Evolutionary conservation across 2,113 vertebrate species (phyloP), one percentile per base, ranked within the genome.

Genomic region (Nycticorax nycticorax): DNA sequence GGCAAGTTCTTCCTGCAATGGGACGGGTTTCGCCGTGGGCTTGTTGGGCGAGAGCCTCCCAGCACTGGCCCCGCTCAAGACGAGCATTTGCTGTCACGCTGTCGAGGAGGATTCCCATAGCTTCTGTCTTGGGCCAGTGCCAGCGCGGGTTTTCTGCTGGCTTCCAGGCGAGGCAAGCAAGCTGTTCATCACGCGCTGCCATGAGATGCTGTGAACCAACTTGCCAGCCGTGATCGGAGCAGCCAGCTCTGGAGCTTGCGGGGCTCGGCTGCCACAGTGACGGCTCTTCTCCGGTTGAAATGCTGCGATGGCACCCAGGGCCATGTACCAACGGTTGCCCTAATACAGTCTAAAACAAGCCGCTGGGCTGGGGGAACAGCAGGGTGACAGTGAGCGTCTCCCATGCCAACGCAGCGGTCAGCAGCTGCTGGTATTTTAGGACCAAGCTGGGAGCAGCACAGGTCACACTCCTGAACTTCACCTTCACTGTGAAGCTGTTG

Each of bases 341-440:
- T 48, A 48, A 13, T 37, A 37, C 6, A 2, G 35, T 8, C 62
- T 45, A 60, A 85, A 93, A 72, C 3, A 39, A 92, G 30, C 21
- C 11, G 8, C 22, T 0, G 0, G 24, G 50, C 12, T 55, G 23
- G 19, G 17, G 52, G 24, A 77, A 57, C 0, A 1, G 33, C 17
- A 60, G 15, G 48, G n/a, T 2, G 11, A 77, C 30, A 30, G 27
- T 1, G 12, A 67, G 7, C 2, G 3, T n/a, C 53, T 69, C 10
- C 28, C 15, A 24, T 0, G 8, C 4, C 71, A 80, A n/a, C 0
- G 0, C 20, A 74, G 27, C 9, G 5, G 16, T 13, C 60, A 85
- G 32, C 9, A 32, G 35, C 43, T 81, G 62, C 39, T 62, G 76
- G 35, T 32, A 53, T 67, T 67, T 74, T 50, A 59, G 37, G 68